Percentiles rank a stretch among this genome's conserved stretches.
phyloP scores from a whole-genome alignment of 2,113 vertebrate genomes.

The Prochilodus magdalenae region DNA sequence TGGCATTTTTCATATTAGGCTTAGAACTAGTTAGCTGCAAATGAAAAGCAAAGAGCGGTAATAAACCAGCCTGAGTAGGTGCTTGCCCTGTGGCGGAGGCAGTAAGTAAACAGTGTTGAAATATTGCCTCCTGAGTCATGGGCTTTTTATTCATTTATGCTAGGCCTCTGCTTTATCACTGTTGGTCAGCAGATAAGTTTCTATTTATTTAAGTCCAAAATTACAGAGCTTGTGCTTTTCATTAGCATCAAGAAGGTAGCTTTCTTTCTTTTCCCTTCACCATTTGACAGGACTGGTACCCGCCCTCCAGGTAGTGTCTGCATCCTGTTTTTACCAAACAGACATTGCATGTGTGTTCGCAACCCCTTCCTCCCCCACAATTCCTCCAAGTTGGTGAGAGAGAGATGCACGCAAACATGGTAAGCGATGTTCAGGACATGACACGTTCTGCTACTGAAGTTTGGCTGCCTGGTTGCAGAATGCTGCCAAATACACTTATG shows the following conservation, averaged over 20 bases:
- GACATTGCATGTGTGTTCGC: conserved; percentile 5
- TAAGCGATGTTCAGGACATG: conserved; percentile 15
- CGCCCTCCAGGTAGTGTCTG: conserved; percentile 29
- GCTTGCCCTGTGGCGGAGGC: conserved; percentile 43
- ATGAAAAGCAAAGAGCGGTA: conserved; percentile 14
- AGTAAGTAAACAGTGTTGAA: conserved; percentile 52
- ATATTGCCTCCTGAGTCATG: conserved; percentile 47
- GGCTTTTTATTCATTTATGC: conserved; percentile 53
- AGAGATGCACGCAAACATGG: conserved; percentile 31
- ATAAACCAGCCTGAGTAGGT: conserved; percentile 39
- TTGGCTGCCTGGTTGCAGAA: neutral
- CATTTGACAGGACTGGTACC: conserved; percentile 41
- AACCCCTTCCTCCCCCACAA: neutral
- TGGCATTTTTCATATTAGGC: conserved; percentile 8
- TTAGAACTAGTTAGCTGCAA: conserved; percentile 23
- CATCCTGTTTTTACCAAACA: neutral
- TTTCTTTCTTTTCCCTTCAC: neutral
- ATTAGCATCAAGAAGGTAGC: neutral
- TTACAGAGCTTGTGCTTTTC: conserved; percentile 15
- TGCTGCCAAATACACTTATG: conserved; percentile 28
- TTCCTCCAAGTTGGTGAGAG: neutral
- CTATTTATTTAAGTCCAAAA: conserved; percentile 24
- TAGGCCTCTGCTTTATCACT: conserved; percentile 44
- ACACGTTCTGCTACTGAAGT: neutral
- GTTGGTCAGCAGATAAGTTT: conserved; percentile 14